Percentiles rank a stretch among this genome's conserved stretches.
Conservation (phyloP, 2,797 vertebrate genomes). For the Phoxinus dragarum region DNA sequence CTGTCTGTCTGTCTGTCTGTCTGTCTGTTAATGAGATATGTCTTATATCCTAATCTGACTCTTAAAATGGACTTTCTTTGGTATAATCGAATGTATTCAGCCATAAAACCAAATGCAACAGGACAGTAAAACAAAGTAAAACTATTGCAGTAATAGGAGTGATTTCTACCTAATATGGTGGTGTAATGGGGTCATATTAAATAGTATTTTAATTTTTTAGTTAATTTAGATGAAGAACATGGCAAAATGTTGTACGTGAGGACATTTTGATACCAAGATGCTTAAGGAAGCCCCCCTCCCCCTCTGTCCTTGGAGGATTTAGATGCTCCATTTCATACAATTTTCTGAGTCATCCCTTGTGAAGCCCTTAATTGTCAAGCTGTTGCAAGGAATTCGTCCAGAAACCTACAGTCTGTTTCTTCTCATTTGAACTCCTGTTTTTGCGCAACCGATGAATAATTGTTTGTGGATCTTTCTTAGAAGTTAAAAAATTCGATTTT, state of each 20-base stretch:
- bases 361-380: slow-evolving; percentile 4
- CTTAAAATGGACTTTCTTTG: background rate
- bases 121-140: background rate
- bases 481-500: background rate
- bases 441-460: background rate
- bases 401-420: background rate
- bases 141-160: background rate
- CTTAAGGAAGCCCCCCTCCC: background rate
- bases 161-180: background rate
- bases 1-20: background rate
- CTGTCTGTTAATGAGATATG: background rate
- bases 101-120: background rate
- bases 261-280: background rate
- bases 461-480: slow-evolving; percentile 7
- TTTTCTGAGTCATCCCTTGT: slow-evolving; percentile 1
- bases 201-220: background rate
- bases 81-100: background rate
- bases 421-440: background rate
- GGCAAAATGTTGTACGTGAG: background rate
- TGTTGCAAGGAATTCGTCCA: background rate
- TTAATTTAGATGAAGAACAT: background rate
- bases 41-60: background rate
- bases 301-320: too few species aligned
- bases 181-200: background rate
- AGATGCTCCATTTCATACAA: background rate